Conservation (phyloP, 2,888 invertebrate genomes). For the Chelonus formosanus region DNA sequence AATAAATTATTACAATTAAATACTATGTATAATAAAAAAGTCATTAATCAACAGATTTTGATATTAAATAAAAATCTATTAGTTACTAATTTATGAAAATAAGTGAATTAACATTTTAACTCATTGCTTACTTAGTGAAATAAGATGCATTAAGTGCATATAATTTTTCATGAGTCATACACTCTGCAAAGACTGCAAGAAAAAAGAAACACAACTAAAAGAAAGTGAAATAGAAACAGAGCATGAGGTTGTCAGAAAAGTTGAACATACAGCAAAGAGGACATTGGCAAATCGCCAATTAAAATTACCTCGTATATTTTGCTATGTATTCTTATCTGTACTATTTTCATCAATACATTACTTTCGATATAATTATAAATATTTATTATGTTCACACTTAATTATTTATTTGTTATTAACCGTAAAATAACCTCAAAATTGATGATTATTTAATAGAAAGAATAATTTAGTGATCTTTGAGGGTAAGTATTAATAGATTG, state of each 20-base stretch:
- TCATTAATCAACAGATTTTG: no score
- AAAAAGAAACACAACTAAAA: slow-evolving; percentile 1
- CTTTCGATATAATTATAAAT: slow-evolving; percentile 40
- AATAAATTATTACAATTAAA: no score
- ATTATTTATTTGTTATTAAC: no score
- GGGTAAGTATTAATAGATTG: no score
- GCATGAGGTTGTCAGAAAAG: slow-evolving; percentile 6
- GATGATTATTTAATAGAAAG: no score
- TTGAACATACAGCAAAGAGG: slow-evolving; percentile 36
- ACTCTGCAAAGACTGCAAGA: neutral
- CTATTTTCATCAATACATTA: neutral
- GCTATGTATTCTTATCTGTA: slow-evolving; percentile 36
- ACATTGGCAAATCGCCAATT: slow-evolving; percentile 52
- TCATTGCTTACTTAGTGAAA: neutral
- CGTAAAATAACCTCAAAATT: no score
- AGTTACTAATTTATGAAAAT: neutral
- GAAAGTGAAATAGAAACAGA: neutral
- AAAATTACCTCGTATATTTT: slow-evolving; percentile 46
- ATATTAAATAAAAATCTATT: neutral
- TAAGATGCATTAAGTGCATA: neutral
- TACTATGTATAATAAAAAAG: no score
- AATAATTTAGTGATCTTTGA: no score
- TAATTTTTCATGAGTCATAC: slow-evolving; percentile 21
- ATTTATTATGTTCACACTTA: neutral
- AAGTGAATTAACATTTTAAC: neutral